phyloP scores from a whole-genome alignment of 2,888 invertebrate species.

The Morpho achilles region DNA sequence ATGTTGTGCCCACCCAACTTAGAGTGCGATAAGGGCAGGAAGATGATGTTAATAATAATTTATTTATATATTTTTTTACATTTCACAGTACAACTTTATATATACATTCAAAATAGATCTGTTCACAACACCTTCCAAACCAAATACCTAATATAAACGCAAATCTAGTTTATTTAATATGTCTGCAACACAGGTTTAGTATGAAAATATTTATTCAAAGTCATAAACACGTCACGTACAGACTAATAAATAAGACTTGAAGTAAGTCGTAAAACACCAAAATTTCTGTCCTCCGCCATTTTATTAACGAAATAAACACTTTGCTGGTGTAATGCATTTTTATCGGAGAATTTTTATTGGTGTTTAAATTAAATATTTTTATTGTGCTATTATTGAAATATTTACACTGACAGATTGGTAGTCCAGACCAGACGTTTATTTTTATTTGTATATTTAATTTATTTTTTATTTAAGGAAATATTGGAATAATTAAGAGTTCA shows the following conservation, averaged over 20 bases:
- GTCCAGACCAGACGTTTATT: no score
- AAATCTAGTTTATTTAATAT: constrained; percentile 9
- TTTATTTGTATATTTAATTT: no score
- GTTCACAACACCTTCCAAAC: neutral
- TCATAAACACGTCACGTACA: constrained; percentile 14
- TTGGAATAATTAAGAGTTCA: no score
- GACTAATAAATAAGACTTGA: constrained; percentile 15
- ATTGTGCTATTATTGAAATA: constrained; percentile 5
- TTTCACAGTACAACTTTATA: no score
- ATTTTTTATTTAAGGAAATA: no score
- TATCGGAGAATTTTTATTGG: constrained; percentile 12
- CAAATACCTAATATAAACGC: constrained; percentile 3
- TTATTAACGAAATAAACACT: constrained; percentile 14
- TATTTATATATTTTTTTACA: no score
- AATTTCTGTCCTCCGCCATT: constrained; percentile 12
- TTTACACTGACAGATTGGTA: neutral
- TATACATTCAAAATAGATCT: no score
- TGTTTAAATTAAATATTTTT: constrained; percentile 10
- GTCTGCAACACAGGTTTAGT: constrained; percentile 3
- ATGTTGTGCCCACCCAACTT: no score
- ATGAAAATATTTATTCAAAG: constrained; percentile 12
- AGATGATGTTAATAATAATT: no score
- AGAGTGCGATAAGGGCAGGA: no score
- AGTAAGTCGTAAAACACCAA: constrained; percentile 11
- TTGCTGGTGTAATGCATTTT: constrained; percentile 10